Percentiles rank a stretch among this genome's conserved stretches.
Evolutionary conservation across 2,113 vertebrate genomes (phyloP).

Genomic region (Podiceps cristatus): DNA sequence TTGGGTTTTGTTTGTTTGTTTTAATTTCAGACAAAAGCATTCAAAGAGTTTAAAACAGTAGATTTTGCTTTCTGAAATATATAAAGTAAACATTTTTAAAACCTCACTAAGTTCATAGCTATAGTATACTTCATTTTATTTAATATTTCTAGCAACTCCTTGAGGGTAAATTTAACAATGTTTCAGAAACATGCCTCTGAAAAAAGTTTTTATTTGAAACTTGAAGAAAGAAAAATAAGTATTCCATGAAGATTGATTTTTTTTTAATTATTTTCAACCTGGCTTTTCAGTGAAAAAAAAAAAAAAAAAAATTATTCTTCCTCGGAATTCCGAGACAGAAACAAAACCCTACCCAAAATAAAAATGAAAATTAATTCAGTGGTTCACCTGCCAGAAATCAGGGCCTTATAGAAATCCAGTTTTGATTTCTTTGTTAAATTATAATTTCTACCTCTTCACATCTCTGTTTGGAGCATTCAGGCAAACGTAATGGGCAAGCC

Average conservation of each 20-base stretch:
- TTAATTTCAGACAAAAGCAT: neutral
- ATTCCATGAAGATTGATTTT: rapidly evolving
- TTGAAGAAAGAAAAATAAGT: neutral
- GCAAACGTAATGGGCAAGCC: neutral
- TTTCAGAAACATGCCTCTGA: neutral
- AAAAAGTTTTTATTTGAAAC: neutral
- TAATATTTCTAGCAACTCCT: neutral
- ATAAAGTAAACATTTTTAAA: neutral
- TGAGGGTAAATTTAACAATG: neutral
- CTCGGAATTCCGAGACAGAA: neutral
- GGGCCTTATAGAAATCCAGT: neutral
- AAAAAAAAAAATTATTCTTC: neutral
- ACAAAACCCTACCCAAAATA: neutral
- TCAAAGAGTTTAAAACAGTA: neutral
- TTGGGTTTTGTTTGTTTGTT: neutral
- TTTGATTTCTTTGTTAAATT: neutral
- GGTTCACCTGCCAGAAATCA: neutral
- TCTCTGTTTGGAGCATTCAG: neutral
- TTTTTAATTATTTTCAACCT: neutral
- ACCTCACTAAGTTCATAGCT: neutral
- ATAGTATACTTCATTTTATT: neutral
- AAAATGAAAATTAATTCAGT: neutral
- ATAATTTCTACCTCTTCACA: neutral
- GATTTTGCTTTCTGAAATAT: neutral
- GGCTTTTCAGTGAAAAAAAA: neutral